Evolutionary conservation across 2,797 vertebrate species (phyloP), one percentile per base, ranked within the genome.

Genomic region (Cirrhinus molitorella): DNA sequence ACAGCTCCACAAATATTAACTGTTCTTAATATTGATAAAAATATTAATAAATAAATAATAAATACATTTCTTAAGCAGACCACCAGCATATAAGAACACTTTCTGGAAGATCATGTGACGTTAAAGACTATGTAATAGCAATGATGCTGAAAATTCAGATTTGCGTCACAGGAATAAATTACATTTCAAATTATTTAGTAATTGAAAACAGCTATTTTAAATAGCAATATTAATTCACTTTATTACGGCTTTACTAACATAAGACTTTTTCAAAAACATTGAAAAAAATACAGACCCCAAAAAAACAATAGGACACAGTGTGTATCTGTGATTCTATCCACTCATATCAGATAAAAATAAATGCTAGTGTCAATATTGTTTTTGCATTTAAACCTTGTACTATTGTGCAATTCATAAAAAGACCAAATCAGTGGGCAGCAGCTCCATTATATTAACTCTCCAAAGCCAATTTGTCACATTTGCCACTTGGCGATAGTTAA

Each of bases 391-490:
- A 73, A 55, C 3, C 25, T 34, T n/a, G 71, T 34, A 53, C 45
- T n/a, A 14, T 37, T 19, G 49, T 43, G 53, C 34, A 25, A 12
- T 76, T 43, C 53, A 76, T 77, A 28, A 63, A 61, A 45, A 3
- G 1, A 34, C 0, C 34, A 40, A 8, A 53, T 75, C 53, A 43
- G 40, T 23, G 10, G 14, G 13, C 34, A 59, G 73, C 34, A 76
- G 3, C 53, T 17, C 9, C n/a, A 59, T 43, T 75, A 67, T 37
- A 53, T 37, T 51, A 66, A 53, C 61, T 25, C 76, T 61, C 17
- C 23, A 51, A 51, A 37, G 76, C 45, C 61, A 79, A 57, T 70
- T 59, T 70, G 9, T 53, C n/a, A 53, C 47, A 66, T 79, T 79
- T 53, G 25, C 61, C 10, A 43, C 75, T 67, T 79, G 47, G 5